Percentiles rank a stretch among this genome's conserved stretches.
Evolutionary conservation across 2,113 vertebrate species (phyloP).

Genomic region (Seriola rivoliana): DNA sequence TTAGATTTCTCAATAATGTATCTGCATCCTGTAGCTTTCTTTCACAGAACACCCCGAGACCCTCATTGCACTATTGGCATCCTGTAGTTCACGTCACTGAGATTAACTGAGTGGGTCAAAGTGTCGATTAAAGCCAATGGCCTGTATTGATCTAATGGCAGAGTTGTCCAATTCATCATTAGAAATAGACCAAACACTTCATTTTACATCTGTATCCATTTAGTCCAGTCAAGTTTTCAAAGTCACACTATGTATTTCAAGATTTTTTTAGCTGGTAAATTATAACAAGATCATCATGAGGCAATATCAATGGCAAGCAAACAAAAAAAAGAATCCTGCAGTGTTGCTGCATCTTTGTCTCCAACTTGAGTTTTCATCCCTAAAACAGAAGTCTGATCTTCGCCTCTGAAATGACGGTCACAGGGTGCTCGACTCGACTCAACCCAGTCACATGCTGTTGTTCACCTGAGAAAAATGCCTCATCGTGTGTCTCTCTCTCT

Average conservation of each 20-base stretch:
- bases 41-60: slow-evolving; percentile 76
- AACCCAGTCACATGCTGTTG: slow-evolving; percentile 34
- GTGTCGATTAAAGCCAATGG: slow-evolving; percentile 21
- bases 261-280: not conserved
- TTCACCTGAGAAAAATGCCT: slow-evolving; percentile 62
- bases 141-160: slow-evolving; percentile 30
- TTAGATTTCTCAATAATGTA: slow-evolving; percentile 2
- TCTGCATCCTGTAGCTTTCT: slow-evolving; percentile 39
- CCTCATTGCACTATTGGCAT: slow-evolving; percentile 46
- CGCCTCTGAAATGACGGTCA: slow-evolving; percentile 66
- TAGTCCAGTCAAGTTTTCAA: not conserved
- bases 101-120: slow-evolving; percentile 19
- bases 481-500: slow-evolving; percentile 77
- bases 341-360: not conserved
- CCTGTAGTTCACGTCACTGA: slow-evolving; percentile 1
- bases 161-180: slow-evolving; percentile 5
- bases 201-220: not conserved
- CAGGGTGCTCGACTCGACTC: slow-evolving; percentile 72
- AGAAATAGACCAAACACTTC: not conserved
- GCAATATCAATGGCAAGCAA: slow-evolving; percentile 5
- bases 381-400: slow-evolving; percentile 8
- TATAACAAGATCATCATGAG: not conserved
- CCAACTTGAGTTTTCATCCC: not conserved
- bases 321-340: not conserved
- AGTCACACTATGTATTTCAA: not conserved